Base-by-base conservation (phyloP, 2,888 invertebrate genomes). In the Hypolimnas misippus region DNA sequence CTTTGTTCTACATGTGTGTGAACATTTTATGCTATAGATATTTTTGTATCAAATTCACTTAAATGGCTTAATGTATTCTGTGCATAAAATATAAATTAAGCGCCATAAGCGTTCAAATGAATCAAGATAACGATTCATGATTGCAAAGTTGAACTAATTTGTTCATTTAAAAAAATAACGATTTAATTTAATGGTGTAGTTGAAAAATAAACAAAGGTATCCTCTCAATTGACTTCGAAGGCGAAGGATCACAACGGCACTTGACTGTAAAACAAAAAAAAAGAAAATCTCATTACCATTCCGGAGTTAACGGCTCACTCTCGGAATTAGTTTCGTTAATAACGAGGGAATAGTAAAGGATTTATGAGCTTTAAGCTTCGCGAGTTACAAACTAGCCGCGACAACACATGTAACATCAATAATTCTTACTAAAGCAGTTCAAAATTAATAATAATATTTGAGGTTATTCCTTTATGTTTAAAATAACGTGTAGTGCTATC, bases 291-390 rank as follows among this genome's bases (percentile, higher is more conserved):
- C 82, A 85, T 87, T 84, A 84, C 76, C 69, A 74, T 76, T 73
- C 70, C 69, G 65, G 72, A 75, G 78, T 84, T 86, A 84, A 86
- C 82, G 77, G 77, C 83, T 82, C 75, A 81, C 80, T 83, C 77
- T 75, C 68, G 72, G 74, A 82, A 81, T 82, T 81, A 79, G 78
- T 78, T 82, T 81, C 72, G 81, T 81, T 83, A 78, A 78, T 82
- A 82, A 79, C 74, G 72, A 73, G 65, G 73, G 77, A 76, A 79
- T 78, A 77, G 81, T 80, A 73, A 76, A 76, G 73, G 72, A 79
- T 83, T 84, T 82, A 83, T 79, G 76, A 73, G 70, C 74, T 76
- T 70, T 68, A 49, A 51, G 35, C 50, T 62, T 52, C 42, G 33
- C 38, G 52, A 67, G 64, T 62, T 60, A 56, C 14, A 51, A 68